These are phyloP conservation scores for Venustaconcha ellipsiformis DNA, from an alignment of 1,140 invertebrate genomes.

Conservation along the genomic window DNA sequence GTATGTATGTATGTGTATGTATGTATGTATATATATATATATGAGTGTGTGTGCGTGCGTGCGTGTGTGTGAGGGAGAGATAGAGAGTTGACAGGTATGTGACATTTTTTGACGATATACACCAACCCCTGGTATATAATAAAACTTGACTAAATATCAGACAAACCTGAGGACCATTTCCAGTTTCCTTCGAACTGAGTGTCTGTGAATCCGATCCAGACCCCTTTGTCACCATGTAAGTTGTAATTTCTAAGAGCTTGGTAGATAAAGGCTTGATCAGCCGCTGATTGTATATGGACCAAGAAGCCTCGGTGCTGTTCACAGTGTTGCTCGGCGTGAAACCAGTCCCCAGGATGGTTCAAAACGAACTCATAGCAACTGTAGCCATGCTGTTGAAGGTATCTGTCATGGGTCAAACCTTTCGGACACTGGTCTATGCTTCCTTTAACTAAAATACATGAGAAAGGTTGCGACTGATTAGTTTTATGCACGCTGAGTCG, in stretches of 20 bases:
- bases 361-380: constrained; percentile 27
- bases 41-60: too few relatives aligned
- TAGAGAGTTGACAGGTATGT: too few relatives aligned
- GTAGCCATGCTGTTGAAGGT: constrained; percentile 3
- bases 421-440: constrained; percentile 11
- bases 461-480: too few relatives aligned
- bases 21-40: too few relatives aligned
- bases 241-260: constrained; percentile 4
- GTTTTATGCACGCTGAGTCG: too few relatives aligned
- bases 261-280: constrained; percentile 11
- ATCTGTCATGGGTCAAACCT: constrained; percentile 6
- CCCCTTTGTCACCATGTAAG: constrained; percentile 19
- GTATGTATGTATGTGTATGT: too few relatives aligned
- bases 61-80: too few relatives aligned
- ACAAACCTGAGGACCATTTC: constrained; percentile 14
- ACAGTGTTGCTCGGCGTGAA: constrained; percentile 10
- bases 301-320: background rate
- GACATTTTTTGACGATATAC: too few relatives aligned
- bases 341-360: constrained; percentile 7
- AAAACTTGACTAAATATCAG: background rate
- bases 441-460: constrained; percentile 1
- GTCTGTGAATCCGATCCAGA: constrained; percentile 27
- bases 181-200: constrained; percentile 13
- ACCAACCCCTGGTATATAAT: background rate
- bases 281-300: constrained; percentile 4